Conservation (phyloP, 1,140 invertebrate species). For the Yoshiicerus persimilis region DNA sequence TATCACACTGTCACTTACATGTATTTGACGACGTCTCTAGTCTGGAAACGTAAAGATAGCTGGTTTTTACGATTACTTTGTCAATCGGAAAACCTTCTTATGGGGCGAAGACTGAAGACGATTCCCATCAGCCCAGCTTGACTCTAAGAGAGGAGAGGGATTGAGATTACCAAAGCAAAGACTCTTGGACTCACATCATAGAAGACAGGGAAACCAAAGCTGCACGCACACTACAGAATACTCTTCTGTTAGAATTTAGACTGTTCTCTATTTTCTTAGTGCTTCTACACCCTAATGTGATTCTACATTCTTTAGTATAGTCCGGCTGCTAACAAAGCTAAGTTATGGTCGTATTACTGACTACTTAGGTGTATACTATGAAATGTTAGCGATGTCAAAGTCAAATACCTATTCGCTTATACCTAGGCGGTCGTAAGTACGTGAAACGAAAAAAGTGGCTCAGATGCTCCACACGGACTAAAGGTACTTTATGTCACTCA, state of each 20-base stretch:
- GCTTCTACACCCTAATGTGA: background rate
- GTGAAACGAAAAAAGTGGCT: background rate
- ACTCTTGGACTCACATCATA: background rate
- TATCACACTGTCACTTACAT: background rate
- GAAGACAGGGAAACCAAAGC: background rate
- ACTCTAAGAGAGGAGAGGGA: background rate
- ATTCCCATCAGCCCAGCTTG: conserved; percentile 2
- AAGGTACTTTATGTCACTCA: conserved; percentile 4
- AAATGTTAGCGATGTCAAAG: too few species aligned
- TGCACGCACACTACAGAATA: background rate
- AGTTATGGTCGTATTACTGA: background rate
- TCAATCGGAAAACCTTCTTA: conserved; percentile 8
- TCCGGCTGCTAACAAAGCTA: background rate
- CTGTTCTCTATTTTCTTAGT: background rate
- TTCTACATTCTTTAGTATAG: background rate
- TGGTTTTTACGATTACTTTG: background rate
- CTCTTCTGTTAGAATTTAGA: background rate
- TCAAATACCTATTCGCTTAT: background rate
- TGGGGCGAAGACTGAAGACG: background rate
- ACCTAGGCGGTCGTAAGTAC: background rate
- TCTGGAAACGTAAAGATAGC: background rate
- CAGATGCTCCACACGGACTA: background rate
- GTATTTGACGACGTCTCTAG: background rate
- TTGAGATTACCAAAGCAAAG: background rate
- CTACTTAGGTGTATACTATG: background rate